Conservation (phyloP, 1,140 invertebrate genomes). For the Aethina tumida region DNA sequence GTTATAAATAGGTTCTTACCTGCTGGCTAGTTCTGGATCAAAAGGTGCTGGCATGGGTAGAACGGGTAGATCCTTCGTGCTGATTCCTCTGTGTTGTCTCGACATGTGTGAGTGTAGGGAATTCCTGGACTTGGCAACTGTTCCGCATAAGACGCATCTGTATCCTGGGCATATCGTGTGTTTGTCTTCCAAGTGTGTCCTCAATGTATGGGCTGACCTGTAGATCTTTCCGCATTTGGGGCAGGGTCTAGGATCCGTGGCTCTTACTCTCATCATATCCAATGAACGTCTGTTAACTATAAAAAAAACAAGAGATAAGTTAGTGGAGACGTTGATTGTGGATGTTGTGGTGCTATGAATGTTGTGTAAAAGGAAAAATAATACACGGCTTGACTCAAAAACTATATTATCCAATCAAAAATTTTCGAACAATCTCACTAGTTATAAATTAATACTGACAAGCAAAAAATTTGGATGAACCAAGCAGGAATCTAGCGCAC, state of each 20-base stretch:
- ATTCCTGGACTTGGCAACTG: slow-evolving; percentile 83
- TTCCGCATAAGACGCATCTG: slow-evolving; percentile 81
- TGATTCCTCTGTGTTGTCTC: slow-evolving; percentile 81
- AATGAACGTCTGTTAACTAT: slow-evolving; percentile 61
- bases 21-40: slow-evolving; percentile 74
- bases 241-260: slow-evolving; percentile 82
- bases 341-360: too few species aligned
- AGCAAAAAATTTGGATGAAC: too few species aligned
- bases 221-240: slow-evolving; percentile 91
- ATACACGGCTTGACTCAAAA: too few species aligned
- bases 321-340: not conserved
- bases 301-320: slow-evolving; percentile 29
- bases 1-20: slow-evolving; percentile 30
- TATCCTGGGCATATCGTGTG: slow-evolving; percentile 87
- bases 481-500: too few species aligned
- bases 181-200: slow-evolving; percentile 85
- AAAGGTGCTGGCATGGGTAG: slow-evolving; percentile 84
- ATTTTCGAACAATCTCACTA: too few species aligned
- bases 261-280: slow-evolving; percentile 75
- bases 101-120: slow-evolving; percentile 88
- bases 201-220: slow-evolving; percentile 76
- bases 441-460: too few species aligned
- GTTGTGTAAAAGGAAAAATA: not conserved
- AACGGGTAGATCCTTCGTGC: slow-evolving; percentile 83
- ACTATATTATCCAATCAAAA: too few species aligned